Evolutionary conservation across 2,888 invertebrate genomes (phyloP).

Genomic region (Cryptophagus acutangulus): DNA sequence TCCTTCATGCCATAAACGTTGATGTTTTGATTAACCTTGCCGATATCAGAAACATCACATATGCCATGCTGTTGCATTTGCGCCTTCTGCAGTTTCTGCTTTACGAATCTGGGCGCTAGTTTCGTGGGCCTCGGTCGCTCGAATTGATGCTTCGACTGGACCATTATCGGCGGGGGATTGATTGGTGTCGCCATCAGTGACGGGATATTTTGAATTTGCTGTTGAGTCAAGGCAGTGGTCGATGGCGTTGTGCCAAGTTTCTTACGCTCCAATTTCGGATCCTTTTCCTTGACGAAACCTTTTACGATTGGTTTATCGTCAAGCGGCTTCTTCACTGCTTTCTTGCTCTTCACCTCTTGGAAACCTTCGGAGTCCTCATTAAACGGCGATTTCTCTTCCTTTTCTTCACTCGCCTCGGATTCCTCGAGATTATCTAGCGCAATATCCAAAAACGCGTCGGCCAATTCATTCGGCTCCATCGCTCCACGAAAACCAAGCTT

Average conservation of each 20-base stretch:
- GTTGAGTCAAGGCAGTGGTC: conserved; percentile 35
- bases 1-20: conserved; percentile 41
- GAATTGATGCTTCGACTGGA: conserved; percentile 37
- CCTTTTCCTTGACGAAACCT: conserved; percentile 32
- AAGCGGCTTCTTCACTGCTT: conserved; percentile 57
- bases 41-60: conserved; percentile 51
- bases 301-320: conserved; percentile 40
- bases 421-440: conserved; percentile 43
- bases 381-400: conserved; percentile 40
- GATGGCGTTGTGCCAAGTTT: conserved; percentile 14
- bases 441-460: conserved; percentile 50
- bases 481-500: conserved; percentile 52
- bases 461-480: conserved; percentile 50
- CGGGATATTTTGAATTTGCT: conserved; percentile 50
- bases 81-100: conserved; percentile 56
- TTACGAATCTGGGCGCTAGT: conserved; percentile 66
- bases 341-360: conserved; percentile 80
- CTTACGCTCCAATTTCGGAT: conserved; percentile 27
- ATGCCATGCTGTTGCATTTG: conserved; percentile 46
- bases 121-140: conserved; percentile 54
- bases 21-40: conserved; percentile 38
- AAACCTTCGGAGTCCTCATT: conserved; percentile 66
- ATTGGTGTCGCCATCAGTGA: conserved; percentile 51
- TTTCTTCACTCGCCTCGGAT: conserved; percentile 34
- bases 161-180: conserved; percentile 48